Evolutionary conservation across 2,113 vertebrate genomes (phyloP).

Genomic region (Nymphicus hollandicus): DNA sequence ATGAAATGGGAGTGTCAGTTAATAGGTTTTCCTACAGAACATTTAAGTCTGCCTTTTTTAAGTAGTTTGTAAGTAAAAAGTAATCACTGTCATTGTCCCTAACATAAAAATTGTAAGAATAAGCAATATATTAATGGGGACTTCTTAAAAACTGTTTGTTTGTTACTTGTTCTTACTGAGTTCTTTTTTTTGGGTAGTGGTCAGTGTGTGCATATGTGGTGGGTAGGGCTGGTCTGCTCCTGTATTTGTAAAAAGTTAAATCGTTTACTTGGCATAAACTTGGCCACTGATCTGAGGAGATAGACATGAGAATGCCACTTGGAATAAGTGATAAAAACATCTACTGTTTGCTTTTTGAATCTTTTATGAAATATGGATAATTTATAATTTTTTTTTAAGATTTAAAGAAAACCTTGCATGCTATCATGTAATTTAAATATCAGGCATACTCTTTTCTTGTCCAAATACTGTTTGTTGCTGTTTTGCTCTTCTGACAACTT

Average conservation of each 20-base stretch:
- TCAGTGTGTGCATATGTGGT: not conserved
- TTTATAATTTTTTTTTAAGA: not conserved
- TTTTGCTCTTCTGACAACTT: not conserved
- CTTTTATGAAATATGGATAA: not conserved
- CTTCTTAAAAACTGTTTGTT: not conserved
- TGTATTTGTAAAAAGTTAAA: not conserved
- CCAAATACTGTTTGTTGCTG: not conserved
- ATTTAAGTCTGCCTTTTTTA: not conserved
- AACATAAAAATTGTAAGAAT: not conserved
- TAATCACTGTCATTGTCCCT: not conserved
- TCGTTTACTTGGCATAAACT: not conserved
- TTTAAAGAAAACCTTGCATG: not conserved
- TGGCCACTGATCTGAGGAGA: not conserved
- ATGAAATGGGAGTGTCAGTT: not conserved
- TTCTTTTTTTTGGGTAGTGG: not conserved
- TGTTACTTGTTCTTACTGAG: not conserved
- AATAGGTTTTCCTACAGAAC: not conserved
- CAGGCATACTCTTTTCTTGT: not conserved
- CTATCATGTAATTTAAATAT: not conserved
- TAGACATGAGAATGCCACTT: not conserved
- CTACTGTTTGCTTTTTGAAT: not conserved
- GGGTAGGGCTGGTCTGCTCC: not conserved
- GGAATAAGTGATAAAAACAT: not conserved
- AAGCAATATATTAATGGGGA: not conserved
- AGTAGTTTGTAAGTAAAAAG: not conserved